These are phyloP conservation scores for Galeopsomyia nigrocyanea DNA, from an alignment of 2,888 invertebrate genomes.

Conservation along the genomic window DNA sequence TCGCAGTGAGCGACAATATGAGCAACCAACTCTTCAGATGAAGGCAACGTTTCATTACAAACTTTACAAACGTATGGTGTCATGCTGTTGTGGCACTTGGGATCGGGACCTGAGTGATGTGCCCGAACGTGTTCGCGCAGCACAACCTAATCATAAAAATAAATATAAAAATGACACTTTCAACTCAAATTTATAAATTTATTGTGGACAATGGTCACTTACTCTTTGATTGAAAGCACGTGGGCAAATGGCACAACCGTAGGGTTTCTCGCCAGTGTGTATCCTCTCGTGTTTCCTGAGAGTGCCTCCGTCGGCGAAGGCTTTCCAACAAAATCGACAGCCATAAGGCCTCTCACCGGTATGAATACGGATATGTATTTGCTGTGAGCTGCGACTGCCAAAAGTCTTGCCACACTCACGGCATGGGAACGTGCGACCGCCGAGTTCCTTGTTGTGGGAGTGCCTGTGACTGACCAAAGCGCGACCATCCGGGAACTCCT, in stretches of 20 bases:
- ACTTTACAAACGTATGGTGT: constrained; percentile 83
- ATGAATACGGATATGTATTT: constrained; percentile 88
- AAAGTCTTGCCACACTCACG: constrained; percentile 89
- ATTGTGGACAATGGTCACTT: constrained; percentile 40
- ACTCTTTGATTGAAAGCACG: constrained; percentile 87
- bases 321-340: constrained; percentile 90
- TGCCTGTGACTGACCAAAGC: constrained; percentile 80
- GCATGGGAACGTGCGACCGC: constrained; percentile 82
- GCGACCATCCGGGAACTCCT: constrained; percentile 79
- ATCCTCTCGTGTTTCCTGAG: constrained; percentile 87
- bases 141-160: constrained; percentile 73
- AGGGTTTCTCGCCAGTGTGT: constrained; percentile 89
- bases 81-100: constrained; percentile 74
- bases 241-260: constrained; percentile 88
- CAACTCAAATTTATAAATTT: constrained; percentile 3
- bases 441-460: constrained; percentile 72
- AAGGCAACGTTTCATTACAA: constrained; percentile 78
- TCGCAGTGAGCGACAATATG: constrained; percentile 90
- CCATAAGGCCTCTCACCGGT: constrained; percentile 89
- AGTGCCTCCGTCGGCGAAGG: constrained; percentile 90
- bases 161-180: constrained; percentile 14
- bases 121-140: constrained; percentile 87
- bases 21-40: constrained; percentile 82
- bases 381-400: constrained; percentile 87
- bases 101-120: constrained; percentile 87